Evolutionary conservation across 35 echinoderm and acorn worm genomes (phyloP), one percentile per base, ranked within the genome.

Genomic region (Lytechinus pictus): DNA sequence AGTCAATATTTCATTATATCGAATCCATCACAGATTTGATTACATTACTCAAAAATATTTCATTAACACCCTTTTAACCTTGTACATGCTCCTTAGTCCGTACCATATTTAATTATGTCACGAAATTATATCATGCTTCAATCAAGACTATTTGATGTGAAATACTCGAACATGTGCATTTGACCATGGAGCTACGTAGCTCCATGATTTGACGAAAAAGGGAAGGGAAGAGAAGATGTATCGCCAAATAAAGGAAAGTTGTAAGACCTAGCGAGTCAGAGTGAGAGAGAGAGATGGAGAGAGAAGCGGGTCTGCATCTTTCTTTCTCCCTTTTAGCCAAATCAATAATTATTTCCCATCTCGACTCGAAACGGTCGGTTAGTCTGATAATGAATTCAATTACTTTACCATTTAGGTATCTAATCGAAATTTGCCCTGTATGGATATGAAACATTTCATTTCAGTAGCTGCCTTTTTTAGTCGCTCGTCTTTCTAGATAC

Each of bases 331-430:
- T 79, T 79, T 79, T 79, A 24, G 66, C 66, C 66, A 79, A 79
- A 79, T 79, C 66, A 24, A 79, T 79, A 79, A 79, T 79, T 79
- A 79, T 79, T 79, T 79, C 21, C 66, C 66, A 79, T 79, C 66
- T 79, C 66, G 66, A 79, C 5, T 79, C 66, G 66, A 79, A 19
- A 79, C 21, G 66, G 66, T 79, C 16, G 66, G 66, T 79, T 79
- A 79, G 66, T 79, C 66, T 79, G 16, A 79, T 79, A 79, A 79
- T 79, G 66, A 79, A 79, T 79, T 79, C 66, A 79, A 79, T 79
- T 79, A 79, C 66, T 79, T 79, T 79, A 79, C 66, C 66, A 79
- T 79, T 79, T 79, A 79, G 66, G 66, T 24, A 79, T 79, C 21
- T 79, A 79, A 79, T 79, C 66, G 66, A 79, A 79, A 79, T 79